These are phyloP conservation scores for Callitettix versicolor DNA, from an alignment of 1,140 invertebrate species.

Conservation along the genomic window DNA sequence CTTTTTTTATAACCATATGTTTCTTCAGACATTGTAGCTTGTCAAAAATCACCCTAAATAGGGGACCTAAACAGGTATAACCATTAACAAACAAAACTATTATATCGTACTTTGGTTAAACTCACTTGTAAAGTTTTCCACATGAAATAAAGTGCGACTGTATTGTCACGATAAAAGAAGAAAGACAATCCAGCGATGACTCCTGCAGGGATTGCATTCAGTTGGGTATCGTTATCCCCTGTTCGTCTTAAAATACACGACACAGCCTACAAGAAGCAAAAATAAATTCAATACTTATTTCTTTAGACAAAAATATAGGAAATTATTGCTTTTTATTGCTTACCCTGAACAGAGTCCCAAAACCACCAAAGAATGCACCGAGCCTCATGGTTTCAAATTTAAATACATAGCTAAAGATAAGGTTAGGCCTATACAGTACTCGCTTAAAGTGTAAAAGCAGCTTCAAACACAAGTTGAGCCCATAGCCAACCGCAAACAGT, in stretches of 20 bases:
- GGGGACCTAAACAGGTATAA: no score
- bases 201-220: conserved; percentile 51
- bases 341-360: conserved; percentile 51
- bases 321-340: conserved; percentile 18
- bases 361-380: conserved; percentile 50
- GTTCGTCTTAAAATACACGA: conserved; percentile 46
- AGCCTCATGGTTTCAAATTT: conserved; percentile 44
- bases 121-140: conserved; percentile 58
- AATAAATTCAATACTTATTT: conserved; percentile 1
- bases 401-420: conserved; percentile 40
- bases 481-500: conserved; percentile 46
- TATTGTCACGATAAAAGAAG: conserved; percentile 51
- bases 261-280: conserved; percentile 34
- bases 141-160: conserved; percentile 55
- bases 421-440: conserved; percentile 38
- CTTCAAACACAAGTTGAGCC: conserved; percentile 46
- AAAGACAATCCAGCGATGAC: conserved; percentile 50
- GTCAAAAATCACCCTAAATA: no score
- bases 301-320: conserved; percentile 9
- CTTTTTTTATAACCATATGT: no score
- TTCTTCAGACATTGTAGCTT: no score
- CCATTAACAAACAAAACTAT: no score
- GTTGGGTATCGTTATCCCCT: conserved; percentile 42
- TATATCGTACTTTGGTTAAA: not conserved
- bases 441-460: conserved; percentile 38